Evolutionary conservation across 2,797 vertebrate genomes (phyloP), one percentile per base, ranked within the genome.

Genomic region (Tadarida brasiliensis): DNA sequence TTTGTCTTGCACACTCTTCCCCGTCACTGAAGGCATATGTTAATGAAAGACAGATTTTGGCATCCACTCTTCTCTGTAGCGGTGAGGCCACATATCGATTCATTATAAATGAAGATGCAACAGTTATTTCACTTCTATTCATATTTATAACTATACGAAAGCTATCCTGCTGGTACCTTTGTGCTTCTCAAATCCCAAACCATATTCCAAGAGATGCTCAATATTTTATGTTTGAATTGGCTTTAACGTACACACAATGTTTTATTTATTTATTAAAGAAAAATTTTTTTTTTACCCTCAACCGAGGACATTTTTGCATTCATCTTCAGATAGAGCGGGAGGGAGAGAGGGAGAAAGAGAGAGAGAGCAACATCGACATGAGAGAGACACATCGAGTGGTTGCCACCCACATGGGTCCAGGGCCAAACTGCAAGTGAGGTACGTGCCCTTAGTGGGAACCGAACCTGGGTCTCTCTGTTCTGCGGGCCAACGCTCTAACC

Each of bases 21-120:
- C 87, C 95, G 98, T 97, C 94, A 96, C 95, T 97, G 94, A 94
- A 96, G 96, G 81, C 96, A 95, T 95, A 98, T 91, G 89, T 39
- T 97, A 97, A 97, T 91, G 85, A 92, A 97, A 95, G 97, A 96
- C 76, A 91, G 65, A 96, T 95, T 97, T 93, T 95, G 78, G 56
- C 91, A 95, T 90, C 80, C 77, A 51, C 56, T 97, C 93, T 98
- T 90, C 76, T 92, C 94, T 61, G 10, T 49, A 39, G 93, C 19
- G 67, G 78, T 95, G 94, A 65, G 90, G 91, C 97, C 82, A 94
- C 92, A 94, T 61, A 80, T 70, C 82, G 16, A 96, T 87, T 56
- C 84, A 95, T 93, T 97, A 96, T 14, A 96, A 96, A 97, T 71
- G 68, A 92, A 95, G 94, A 97, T 44, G 49, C 85, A 97, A 95